Evolutionary conservation across 2,113 vertebrate species (phyloP).

Genomic region (Corapipo altera): DNA sequence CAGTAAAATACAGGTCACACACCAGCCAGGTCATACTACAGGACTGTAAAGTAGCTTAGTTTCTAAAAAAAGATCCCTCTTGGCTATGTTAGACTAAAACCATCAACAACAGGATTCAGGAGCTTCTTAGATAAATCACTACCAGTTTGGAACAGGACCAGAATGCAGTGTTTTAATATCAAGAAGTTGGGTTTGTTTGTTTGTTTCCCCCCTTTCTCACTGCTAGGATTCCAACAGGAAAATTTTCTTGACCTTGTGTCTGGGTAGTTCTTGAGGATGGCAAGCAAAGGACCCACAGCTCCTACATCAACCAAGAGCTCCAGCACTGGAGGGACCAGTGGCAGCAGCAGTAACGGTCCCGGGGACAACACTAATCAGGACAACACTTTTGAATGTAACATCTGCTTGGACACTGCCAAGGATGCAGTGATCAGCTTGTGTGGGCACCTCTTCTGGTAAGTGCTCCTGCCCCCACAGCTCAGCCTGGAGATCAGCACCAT

Average conservation of each 20-base stretch:
- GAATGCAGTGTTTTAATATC: neutral
- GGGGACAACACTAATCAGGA: constrained; percentile 86
- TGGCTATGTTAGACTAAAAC: neutral
- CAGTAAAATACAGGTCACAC: neutral
- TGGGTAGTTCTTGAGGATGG: constrained; percentile 76
- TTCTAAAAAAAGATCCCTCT: constrained; percentile 25
- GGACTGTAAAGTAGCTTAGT: constrained; percentile 39
- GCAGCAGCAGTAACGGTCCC: constrained; percentile 75
- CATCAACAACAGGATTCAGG: constrained; percentile 13
- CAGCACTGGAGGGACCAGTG: constrained; percentile 79
- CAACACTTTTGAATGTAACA: constrained; percentile 98
- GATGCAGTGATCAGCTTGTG: constrained; percentile 98
- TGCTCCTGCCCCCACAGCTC: neutral
- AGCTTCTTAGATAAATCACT: neutral
- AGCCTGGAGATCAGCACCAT: neutral
- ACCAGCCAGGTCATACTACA: neutral
- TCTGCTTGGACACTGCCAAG: constrained; percentile 97
- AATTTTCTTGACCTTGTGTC: neutral
- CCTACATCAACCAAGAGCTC: constrained; percentile 80
- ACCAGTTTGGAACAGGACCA: neutral
- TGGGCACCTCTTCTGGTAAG: constrained; percentile 97
- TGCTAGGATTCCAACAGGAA: constrained; percentile 42
- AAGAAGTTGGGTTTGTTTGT: neutral
- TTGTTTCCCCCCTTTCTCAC: neutral
- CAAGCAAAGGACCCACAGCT: constrained; percentile 80